Conservation (phyloP, 2,888 invertebrate genomes). For the Abrostola tripartita region DNA sequence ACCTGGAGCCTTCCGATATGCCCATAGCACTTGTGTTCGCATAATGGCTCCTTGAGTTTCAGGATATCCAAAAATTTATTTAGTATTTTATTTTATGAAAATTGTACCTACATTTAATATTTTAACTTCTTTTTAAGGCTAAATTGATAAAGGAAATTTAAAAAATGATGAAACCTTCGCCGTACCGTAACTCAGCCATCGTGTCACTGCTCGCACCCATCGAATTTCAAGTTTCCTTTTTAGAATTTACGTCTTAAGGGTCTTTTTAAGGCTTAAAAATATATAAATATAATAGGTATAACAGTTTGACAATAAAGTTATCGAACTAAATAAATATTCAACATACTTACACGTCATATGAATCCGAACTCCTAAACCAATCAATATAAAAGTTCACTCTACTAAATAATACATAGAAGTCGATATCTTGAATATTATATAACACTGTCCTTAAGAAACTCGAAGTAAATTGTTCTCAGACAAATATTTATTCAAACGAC, state of each 20-base stretch:
- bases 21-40: not conserved
- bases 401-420: conserved; percentile 45
- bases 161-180: too few relatives aligned
- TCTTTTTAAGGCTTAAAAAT: too few relatives aligned
- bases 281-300: not conserved
- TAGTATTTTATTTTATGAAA: not conserved
- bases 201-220: too few relatives aligned
- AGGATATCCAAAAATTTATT: not conserved
- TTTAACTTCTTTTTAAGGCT: too few relatives aligned
- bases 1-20: conserved; percentile 20
- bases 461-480: conserved; percentile 31
- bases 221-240: too few relatives aligned
- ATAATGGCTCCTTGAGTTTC: not conserved
- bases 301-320: not conserved
- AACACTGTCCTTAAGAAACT: conserved; percentile 22
- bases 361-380: conserved; percentile 38
- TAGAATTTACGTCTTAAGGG: too few relatives aligned
- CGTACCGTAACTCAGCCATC: too few relatives aligned
- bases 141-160: too few relatives aligned
- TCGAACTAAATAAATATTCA: not conserved
- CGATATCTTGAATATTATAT: conserved; percentile 17
- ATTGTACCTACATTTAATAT: not conserved
- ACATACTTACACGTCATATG: conserved; percentile 41
- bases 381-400: conserved; percentile 60
- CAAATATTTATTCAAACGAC: conserved; percentile 30